Evolutionary conservation across 2,888 invertebrate genomes (phyloP), one percentile per base, ranked within the genome.

Genomic region (Alsophila aescularia): DNA sequence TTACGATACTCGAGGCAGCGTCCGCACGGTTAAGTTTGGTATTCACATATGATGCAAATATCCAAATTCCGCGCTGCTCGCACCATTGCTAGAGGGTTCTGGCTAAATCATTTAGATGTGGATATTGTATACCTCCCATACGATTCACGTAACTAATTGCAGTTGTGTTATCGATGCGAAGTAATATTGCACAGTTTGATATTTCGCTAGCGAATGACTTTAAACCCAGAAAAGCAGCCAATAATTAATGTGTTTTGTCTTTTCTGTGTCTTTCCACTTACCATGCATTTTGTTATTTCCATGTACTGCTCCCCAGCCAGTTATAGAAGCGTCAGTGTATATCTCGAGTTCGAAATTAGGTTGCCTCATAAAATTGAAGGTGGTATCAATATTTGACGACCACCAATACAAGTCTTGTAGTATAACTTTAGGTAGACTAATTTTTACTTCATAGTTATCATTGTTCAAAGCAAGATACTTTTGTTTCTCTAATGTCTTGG

Each of bases 1-100:
- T 64, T 4, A 55, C 43, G 3, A 50, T 49, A 27, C 70, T 37
- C 1, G 66, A 71, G 50, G 63, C 67, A 3, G 31, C 52, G 41
- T 71, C 69, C 6, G 69, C 71, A 7, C 27, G 21, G 44, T 77
- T 79, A 10, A 74, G 67, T 37, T 61, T 45, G 0, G 75, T 72
- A 12, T 67, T 64, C 3, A 79, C 67, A 37, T 78, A 80, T 1
- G 76, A 76, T 0, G 73, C 73, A 37, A 69, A 71, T 6, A 78
- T 27, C 61, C n/a, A n/a, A n/a, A n/a, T n/a, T n/a, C n/a, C n/a
- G n/a, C n/a, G n/a, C n/a, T n/a, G n/a, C n/a, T n/a, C n/a, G n/a
- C n/a, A n/a, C n/a, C n/a, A n/a, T n/a, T n/a, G n/a, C n/a, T n/a
- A n/a, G n/a, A n/a, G n/a, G n/a, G n/a, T n/a, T n/a, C n/a, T n/a